phyloP scores from a whole-genome alignment of 1,140 invertebrate species.

The Bombus breviceps region DNA sequence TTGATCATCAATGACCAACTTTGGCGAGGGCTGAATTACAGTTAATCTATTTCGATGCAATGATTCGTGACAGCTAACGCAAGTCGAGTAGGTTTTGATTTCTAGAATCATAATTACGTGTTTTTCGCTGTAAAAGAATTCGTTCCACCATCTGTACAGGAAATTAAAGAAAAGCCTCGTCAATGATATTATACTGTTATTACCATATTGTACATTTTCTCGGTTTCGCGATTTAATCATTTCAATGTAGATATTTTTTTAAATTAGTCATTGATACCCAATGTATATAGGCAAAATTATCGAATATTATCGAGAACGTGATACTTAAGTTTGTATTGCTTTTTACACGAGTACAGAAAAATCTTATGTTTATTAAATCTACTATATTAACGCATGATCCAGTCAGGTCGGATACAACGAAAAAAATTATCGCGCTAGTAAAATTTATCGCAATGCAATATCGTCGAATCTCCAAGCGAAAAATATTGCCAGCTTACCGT shows the following conservation, averaged over 20 bases:
- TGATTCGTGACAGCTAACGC: constrained; percentile 37
- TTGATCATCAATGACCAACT: constrained; percentile 42
- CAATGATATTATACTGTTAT: neutral
- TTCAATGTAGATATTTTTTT: neutral
- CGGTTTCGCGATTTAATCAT: no score
- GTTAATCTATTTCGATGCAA: constrained; percentile 50
- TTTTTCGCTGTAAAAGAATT: neutral
- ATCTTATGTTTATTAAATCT: neutral
- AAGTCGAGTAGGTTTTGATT: neutral
- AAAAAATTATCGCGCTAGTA: no score
- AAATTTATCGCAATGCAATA: neutral
- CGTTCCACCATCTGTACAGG: neutral
- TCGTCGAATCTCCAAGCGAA: neutral
- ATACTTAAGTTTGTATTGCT: neutral
- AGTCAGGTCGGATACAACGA: neutral
- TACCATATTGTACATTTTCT: neutral
- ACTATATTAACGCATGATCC: neutral
- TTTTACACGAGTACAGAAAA: neutral
- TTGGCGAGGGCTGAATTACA: constrained; percentile 20
- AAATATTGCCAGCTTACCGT: constrained; percentile 69
- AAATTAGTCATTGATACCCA: neutral
- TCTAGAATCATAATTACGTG: neutral
- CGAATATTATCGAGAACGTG: neutral
- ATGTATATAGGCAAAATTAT: neutral
- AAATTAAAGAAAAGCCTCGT: neutral